Conservation (phyloP, 2,888 invertebrate genomes). For the Capitulum mitella region DNA sequence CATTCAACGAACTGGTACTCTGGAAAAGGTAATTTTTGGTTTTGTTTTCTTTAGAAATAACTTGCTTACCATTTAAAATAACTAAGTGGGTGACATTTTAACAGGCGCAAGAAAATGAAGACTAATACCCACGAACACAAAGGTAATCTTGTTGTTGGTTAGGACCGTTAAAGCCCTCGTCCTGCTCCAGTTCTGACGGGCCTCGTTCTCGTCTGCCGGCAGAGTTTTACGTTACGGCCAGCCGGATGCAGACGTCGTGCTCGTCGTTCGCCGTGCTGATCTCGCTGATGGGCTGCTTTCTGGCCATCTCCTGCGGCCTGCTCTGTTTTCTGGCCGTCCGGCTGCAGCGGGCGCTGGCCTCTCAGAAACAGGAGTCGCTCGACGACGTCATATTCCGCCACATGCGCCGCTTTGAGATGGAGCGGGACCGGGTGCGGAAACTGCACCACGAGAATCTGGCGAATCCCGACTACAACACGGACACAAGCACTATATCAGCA, state of each 20-base stretch:
- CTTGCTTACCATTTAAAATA: too few species aligned
- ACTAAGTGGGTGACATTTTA: too few species aligned
- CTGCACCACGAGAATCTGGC: slow-evolving; percentile 7
- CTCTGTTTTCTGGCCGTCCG: slow-evolving; percentile 8
- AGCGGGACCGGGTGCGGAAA: background rate
- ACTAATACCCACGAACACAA: too few species aligned
- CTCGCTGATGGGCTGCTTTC: slow-evolving; percentile 15
- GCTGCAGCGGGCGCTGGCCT: background rate
- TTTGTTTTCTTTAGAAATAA: too few species aligned
- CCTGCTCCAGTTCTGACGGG: too few species aligned
- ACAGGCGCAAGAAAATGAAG: too few species aligned
- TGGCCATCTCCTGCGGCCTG: slow-evolving; percentile 17
- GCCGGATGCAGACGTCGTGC: slow-evolving; percentile 2
- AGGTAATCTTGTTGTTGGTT: too few species aligned
- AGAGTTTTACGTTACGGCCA: slow-evolving; percentile 9
- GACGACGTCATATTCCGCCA: slow-evolving; percentile 1
- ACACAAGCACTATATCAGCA: slow-evolving; percentile 16
- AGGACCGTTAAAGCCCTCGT: too few species aligned
- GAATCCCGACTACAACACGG: slow-evolving; percentile 21
- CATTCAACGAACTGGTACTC: too few species aligned
- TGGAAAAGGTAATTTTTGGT: too few species aligned
- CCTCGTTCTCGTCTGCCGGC: too few species aligned
- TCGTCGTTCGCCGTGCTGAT: slow-evolving; percentile 13
- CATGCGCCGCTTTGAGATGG: background rate
- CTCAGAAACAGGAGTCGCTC: background rate